A percentile compares a stretch with the other conserved stretches of the same genome.
Conservation (phyloP, 1,140 invertebrate species). For the Brachionus koreanus region DNA sequence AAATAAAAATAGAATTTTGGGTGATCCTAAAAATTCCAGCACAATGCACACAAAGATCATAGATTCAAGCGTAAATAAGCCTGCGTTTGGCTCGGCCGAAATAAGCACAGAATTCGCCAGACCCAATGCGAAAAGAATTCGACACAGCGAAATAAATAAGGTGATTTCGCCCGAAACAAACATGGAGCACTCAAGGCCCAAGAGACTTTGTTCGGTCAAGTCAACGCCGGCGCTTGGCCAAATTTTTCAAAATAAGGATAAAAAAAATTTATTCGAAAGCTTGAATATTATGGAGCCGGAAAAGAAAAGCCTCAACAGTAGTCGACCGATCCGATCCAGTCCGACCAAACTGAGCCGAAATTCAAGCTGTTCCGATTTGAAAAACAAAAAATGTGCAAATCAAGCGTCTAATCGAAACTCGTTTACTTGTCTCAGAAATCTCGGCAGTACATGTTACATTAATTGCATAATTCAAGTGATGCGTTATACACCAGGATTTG, state of each 20-base stretch:
- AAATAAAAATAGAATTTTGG: background rate
- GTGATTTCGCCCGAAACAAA: background rate
- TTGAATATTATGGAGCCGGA: background rate
- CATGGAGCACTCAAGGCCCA: background rate
- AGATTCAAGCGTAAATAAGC: background rate
- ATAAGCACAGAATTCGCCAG: background rate
- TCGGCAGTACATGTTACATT: constrained; percentile 38
- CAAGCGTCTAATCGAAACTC: background rate
- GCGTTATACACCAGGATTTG: constrained; percentile 42
- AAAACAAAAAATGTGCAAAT: background rate
- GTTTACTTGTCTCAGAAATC: constrained; percentile 40
- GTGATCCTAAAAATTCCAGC: background rate
- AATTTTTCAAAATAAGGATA: background rate
- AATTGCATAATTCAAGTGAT: constrained; percentile 44
- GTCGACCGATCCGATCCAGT: background rate
- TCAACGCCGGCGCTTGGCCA: background rate
- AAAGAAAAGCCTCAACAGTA: background rate
- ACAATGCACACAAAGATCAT: background rate
- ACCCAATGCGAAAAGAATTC: background rate
- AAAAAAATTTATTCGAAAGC: background rate
- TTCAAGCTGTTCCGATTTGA: background rate
- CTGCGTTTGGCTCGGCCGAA: background rate
- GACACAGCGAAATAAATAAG: background rate
- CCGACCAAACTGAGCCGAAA: constrained; percentile 21
- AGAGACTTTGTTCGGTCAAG: constrained; percentile 9